Evolutionary conservation across 2,113 vertebrate genomes (phyloP).

Genomic region (Xenopus laevis): DNA sequence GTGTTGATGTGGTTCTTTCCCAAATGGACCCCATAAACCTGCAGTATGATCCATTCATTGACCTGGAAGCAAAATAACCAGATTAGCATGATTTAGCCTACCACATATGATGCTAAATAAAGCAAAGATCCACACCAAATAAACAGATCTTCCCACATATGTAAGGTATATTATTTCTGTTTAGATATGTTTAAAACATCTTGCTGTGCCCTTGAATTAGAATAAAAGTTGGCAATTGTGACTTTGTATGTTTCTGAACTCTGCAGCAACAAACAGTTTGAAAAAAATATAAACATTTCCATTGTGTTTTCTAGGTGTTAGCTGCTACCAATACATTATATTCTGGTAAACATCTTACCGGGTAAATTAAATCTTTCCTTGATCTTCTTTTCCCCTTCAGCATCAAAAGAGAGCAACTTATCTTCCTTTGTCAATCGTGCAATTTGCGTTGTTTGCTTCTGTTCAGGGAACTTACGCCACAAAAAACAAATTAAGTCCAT

Average conservation of each 20-base stretch:
- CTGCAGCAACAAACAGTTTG: neutral
- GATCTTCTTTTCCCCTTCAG: conserved; percentile 31
- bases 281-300: neutral
- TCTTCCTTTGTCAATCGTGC: conserved; percentile 32
- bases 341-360: neutral
- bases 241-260: neutral
- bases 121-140: no score
- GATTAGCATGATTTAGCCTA: no score
- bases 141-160: neutral
- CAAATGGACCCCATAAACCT: no score
- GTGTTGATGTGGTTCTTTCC: no score
- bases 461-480: conserved; percentile 9
- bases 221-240: no score
- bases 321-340: neutral
- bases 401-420: conserved; percentile 26
- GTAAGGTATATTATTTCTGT: no score
- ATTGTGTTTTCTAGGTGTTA: neutral
- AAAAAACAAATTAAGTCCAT: conserved; percentile 36
- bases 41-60: no score
- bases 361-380: conserved; percentile 30
- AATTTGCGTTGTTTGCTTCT: conserved; percentile 32
- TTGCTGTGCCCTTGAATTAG: no score
- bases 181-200: no score
- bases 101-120: no score
- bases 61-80: no score